Evolutionary conservation across 2,888 invertebrate genomes (phyloP).

Genomic region (Minunthozetes semirufus): DNA sequence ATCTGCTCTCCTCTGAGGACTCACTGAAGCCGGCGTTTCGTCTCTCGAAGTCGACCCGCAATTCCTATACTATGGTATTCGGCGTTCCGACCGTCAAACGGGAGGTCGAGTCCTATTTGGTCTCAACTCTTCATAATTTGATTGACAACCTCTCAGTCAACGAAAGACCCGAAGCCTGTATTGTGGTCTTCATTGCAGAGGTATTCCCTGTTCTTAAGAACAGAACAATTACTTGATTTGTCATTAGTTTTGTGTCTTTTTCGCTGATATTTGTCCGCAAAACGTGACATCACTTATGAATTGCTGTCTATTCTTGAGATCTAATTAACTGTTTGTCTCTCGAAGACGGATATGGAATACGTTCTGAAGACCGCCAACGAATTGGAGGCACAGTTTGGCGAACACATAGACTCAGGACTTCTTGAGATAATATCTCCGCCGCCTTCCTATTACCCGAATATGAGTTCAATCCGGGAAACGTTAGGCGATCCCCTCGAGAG

Average conservation of each 20-base stretch:
- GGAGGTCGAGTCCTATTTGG: slow-evolving; percentile 76
- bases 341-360: slow-evolving; percentile 62
- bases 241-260: too few species aligned
- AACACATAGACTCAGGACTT: slow-evolving; percentile 67
- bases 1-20: slow-evolving; percentile 68
- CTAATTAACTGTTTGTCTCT: neutral
- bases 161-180: slow-evolving; percentile 68
- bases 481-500: slow-evolving; percentile 61
- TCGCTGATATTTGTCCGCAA: too few species aligned
- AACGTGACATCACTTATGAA: too few species aligned
- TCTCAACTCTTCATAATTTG: slow-evolving; percentile 75
- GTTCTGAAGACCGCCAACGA: slow-evolving; percentile 66
- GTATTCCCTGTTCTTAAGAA: slow-evolving; percentile 38
- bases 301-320: too few species aligned
- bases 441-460: slow-evolving; percentile 76
- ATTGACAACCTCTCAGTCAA: slow-evolving; percentile 66
- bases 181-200: slow-evolving; percentile 81
- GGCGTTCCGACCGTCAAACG: slow-evolving; percentile 85
- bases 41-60: slow-evolving; percentile 18
- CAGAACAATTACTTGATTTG: neutral
- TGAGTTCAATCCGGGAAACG: slow-evolving; percentile 61
- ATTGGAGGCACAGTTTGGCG: slow-evolving; percentile 66
- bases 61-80: slow-evolving; percentile 67
- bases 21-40: slow-evolving; percentile 67
- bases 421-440: slow-evolving; percentile 84